Evolutionary conservation across 1,140 invertebrate species (phyloP).

Genomic region (Ruditapes philippinarum): DNA sequence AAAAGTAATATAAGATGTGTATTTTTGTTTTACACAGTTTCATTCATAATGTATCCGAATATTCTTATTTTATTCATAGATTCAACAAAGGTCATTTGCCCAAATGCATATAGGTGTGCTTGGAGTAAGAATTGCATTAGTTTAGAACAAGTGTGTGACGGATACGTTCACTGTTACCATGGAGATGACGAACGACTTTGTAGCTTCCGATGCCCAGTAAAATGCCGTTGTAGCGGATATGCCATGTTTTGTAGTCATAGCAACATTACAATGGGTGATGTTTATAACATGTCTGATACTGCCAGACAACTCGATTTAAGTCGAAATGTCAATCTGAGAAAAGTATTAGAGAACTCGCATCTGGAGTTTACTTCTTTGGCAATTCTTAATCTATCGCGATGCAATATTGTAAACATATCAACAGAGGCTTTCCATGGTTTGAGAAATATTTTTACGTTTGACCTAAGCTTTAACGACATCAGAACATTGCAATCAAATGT

Average conservation of each 20-base stretch:
- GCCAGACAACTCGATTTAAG: background rate
- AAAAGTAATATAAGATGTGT: background rate
- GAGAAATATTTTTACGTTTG: background rate
- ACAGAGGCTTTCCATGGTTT: background rate
- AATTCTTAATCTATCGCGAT: background rate
- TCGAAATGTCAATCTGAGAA: background rate
- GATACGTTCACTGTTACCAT: background rate
- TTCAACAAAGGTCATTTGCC: background rate
- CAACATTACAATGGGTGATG: background rate
- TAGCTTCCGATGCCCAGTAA: background rate
- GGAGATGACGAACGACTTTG: conserved; percentile 32
- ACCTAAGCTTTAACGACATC: conserved; percentile 10
- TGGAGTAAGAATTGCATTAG: background rate
- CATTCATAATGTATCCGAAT: background rate
- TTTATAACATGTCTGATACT: background rate
- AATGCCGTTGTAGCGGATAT: background rate
- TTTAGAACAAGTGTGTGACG: conserved; percentile 23
- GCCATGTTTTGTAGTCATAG: background rate
- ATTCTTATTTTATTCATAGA: background rate
- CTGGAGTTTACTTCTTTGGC: background rate
- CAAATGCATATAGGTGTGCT: background rate
- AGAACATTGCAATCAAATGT: background rate
- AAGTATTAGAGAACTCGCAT: background rate
- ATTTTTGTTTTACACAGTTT: background rate
- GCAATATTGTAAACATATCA: background rate